Base-by-base conservation (phyloP, 2,113 vertebrate species). In the Callionymus lyra region DNA sequence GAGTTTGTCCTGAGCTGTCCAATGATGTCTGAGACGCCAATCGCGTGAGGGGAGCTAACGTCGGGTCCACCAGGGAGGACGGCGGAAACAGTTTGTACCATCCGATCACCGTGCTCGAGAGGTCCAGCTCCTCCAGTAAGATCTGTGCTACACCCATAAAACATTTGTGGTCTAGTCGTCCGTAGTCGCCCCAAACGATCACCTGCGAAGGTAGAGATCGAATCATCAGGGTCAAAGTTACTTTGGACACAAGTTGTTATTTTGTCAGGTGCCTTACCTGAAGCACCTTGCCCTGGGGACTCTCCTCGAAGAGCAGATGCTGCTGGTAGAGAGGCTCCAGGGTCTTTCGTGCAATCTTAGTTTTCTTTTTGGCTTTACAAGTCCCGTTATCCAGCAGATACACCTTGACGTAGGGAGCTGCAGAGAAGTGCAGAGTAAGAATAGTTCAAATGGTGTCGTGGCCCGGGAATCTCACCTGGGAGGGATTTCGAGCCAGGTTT, bases 71-170 rank as follows among this genome's bases (percentile, higher is more conserved):
- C 82, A 99, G 68, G 2, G 95, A 99, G 8, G 95, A 99, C 1
- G 95, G 92, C 38, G 95, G 95, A 79, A 99, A 99, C 64, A 99
- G 89, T 86, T 96, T 98, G 83, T 95, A 99, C 94, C 94, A 99
- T 87, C 94, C 92, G 63, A 99, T 99, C 76, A 99, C 95, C 81
- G 96, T 97, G 66, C 93, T 99, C 50, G 95, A 94, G 56, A 98
- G 87, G 80, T 98, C 93, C 62, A 99, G 86, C 69, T 99, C 93
- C 86, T 97, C 93, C 87, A 99, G 71, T 74, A 97, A 85, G 77
- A 99, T 99, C 72, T 99, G 95, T 80, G 92, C 94, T 78, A 99
- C 95, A 67, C 95, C 95, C 95, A 99, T 99, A 74, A 99, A 99
- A 82, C 91, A 91, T 86, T 99, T 99, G 82, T 99, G 95, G 87